phyloP scores from a whole-genome alignment of 2,797 vertebrate genomes.

The Melanotaenia pygmaea region DNA sequence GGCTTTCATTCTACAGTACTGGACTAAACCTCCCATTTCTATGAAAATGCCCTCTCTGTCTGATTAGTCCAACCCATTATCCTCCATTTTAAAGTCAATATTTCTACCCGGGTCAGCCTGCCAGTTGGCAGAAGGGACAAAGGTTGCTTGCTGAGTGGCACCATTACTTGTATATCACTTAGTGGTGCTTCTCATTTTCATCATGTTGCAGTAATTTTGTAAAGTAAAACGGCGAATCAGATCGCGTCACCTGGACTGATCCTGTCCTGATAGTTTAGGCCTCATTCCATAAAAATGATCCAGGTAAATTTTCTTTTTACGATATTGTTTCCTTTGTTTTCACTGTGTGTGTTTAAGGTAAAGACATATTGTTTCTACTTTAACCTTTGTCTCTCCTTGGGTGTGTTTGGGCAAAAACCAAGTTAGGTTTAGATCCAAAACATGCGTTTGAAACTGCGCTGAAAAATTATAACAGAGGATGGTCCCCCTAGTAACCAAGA shows the following conservation, averaged over 20 bases:
- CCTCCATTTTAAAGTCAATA: constrained; percentile 71
- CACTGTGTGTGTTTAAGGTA: too few relatives aligned
- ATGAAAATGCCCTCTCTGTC: constrained; percentile 43
- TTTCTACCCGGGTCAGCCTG: constrained; percentile 39
- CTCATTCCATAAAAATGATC: too few relatives aligned
- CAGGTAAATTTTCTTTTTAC: too few relatives aligned
- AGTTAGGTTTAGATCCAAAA: too few relatives aligned
- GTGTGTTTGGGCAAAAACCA: too few relatives aligned
- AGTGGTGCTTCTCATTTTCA: neutral
- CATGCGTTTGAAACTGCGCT: too few relatives aligned
- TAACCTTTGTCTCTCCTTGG: too few relatives aligned
- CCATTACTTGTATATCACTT: neutral
- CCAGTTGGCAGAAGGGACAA: constrained; percentile 5
- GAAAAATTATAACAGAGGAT: too few relatives aligned
- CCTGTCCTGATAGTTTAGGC: neutral
- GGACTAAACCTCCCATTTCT: constrained; percentile 12
- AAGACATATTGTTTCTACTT: too few relatives aligned
- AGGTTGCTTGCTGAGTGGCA: neutral
- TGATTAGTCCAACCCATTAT: constrained; percentile 70
- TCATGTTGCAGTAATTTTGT: neutral
- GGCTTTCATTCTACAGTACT: constrained; percentile 59
- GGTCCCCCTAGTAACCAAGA: neutral
- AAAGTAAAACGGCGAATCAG: neutral
- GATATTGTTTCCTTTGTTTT: too few relatives aligned
- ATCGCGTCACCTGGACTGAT: neutral